phyloP scores from a whole-genome alignment of 2,888 invertebrate genomes.

The Troglohyphantes excavatus region DNA sequence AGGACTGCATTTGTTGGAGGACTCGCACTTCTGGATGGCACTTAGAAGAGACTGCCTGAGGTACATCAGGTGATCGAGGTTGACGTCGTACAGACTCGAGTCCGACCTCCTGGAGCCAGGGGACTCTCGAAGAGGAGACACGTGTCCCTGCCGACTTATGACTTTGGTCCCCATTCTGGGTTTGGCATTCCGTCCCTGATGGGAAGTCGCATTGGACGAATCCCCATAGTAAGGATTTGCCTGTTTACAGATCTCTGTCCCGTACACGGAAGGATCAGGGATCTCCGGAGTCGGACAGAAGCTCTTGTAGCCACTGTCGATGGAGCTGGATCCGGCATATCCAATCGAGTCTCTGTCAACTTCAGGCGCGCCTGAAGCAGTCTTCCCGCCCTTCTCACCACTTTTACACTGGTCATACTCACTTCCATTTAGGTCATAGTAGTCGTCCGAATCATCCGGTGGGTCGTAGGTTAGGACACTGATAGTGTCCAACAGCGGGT shows the following conservation, averaged over 20 bases:
- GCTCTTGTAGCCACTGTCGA: slow-evolving; percentile 82
- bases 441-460: slow-evolving; percentile 81
- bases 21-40: slow-evolving; percentile 81
- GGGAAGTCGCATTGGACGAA: slow-evolving; percentile 14
- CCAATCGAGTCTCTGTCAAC: slow-evolving; percentile 81
- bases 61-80: slow-evolving; percentile 81
- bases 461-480: slow-evolving; percentile 81
- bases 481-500: slow-evolving; percentile 82
- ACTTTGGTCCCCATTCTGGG: slow-evolving; percentile 82
- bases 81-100: slow-evolving; percentile 77
- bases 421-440: slow-evolving; percentile 75
- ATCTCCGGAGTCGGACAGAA: slow-evolving; percentile 82
- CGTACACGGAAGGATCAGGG: slow-evolving; percentile 81
- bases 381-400: slow-evolving; percentile 10
- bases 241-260: slow-evolving; percentile 74
- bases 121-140: slow-evolving; percentile 60
- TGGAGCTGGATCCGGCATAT: slow-evolving; percentile 82
- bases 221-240: slow-evolving; percentile 74
- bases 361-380: slow-evolving; percentile 66
- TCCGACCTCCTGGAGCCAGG: slow-evolving; percentile 73
- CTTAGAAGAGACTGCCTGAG: slow-evolving; percentile 81
- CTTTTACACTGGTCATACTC: slow-evolving; percentile 53
- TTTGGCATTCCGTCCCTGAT: slow-evolving; percentile 77
- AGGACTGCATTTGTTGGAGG: slow-evolving; percentile 27
- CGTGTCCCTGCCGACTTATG: slow-evolving; percentile 79